Evolutionary conservation across 2,113 vertebrate genomes (phyloP).

Genomic region (Microtus ochrogaster): DNA sequence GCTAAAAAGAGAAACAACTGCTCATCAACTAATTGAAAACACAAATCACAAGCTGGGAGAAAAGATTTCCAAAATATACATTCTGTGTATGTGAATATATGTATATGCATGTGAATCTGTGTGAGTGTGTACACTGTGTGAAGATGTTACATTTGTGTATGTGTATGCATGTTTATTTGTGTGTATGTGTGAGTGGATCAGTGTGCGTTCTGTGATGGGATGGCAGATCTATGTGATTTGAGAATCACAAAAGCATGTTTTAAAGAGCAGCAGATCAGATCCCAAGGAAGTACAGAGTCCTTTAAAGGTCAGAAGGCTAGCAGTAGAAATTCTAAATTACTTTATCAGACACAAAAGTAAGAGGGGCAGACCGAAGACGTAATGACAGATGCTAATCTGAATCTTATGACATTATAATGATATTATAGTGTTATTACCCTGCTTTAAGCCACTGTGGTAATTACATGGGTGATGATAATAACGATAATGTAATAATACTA

Average conservation of each 20-base stretch:
- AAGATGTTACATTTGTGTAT: neutral
- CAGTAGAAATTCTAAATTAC: slow-evolving; percentile 48
- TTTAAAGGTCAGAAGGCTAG: slow-evolving; percentile 13
- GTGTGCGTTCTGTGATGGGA: neutral
- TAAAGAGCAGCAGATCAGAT: neutral
- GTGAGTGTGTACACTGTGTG: neutral
- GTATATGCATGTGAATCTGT: neutral
- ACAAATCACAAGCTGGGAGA: neutral
- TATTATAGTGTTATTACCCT: slow-evolving; percentile 55
- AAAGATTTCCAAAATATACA: slow-evolving; percentile 12
- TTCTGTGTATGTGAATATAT: neutral
- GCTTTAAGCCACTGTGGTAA: slow-evolving; percentile 49
- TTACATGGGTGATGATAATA: slow-evolving; percentile 50
- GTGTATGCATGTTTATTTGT: neutral
- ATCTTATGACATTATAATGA: slow-evolving; percentile 47
- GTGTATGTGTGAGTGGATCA: neutral
- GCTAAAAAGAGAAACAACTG: neutral
- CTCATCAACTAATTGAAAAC: neutral
- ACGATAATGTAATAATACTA: slow-evolving; percentile 27
- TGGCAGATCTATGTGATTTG: neutral
- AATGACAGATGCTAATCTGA: slow-evolving; percentile 65
- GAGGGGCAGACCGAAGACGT: slow-evolving; percentile 40
- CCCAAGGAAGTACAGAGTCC: neutral
- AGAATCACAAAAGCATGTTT: neutral
- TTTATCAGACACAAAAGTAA: slow-evolving; percentile 60